A percentile compares a stretch with the other conserved stretches of the same genome.
phyloP scores from a whole-genome alignment of 2,888 invertebrate species.

The Ennomos erosarius region DNA sequence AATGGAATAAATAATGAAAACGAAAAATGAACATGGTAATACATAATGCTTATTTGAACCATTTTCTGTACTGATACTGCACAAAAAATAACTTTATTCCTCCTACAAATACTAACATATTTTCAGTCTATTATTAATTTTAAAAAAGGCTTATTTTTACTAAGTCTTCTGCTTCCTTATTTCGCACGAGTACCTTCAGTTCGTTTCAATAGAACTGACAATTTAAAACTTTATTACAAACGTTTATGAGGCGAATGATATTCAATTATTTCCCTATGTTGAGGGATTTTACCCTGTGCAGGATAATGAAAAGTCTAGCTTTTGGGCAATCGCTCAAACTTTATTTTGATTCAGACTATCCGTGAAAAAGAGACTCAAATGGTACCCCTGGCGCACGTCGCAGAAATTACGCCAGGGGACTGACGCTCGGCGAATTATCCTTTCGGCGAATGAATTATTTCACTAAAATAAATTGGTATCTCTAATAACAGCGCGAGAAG shows the following conservation, averaged over 20 bases:
- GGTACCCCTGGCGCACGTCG: slow-evolving; percentile 39
- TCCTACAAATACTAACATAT: too few relatives aligned
- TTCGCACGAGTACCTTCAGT: slow-evolving; percentile 47
- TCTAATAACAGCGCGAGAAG: slow-evolving; percentile 44
- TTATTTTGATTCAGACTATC: not conserved
- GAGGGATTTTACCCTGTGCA: too few relatives aligned
- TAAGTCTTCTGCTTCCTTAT: too few relatives aligned
- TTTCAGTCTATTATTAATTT: too few relatives aligned
- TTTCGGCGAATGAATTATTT: slow-evolving; percentile 57
- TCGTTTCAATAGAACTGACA: slow-evolving; percentile 68
- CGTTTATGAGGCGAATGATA: slow-evolving; percentile 47
- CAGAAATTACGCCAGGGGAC: slow-evolving; percentile 61
- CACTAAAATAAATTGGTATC: slow-evolving; percentile 56
- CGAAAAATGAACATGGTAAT: too few relatives aligned
- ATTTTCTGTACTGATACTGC: too few relatives aligned
- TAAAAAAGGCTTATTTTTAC: too few relatives aligned
- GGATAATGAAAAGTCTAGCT: too few relatives aligned
- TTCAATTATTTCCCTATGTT: slow-evolving; percentile 52
- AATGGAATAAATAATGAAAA: too few relatives aligned
- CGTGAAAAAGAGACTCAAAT: not conserved
- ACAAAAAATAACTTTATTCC: too few relatives aligned
- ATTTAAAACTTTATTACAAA: slow-evolving; percentile 75
- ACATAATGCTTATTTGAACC: too few relatives aligned
- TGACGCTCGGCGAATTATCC: slow-evolving; percentile 60
- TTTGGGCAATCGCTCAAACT: too few relatives aligned